Evolutionary conservation across 2,113 vertebrate genomes (phyloP).

Genomic region (Amphilophus citrinellus): DNA sequence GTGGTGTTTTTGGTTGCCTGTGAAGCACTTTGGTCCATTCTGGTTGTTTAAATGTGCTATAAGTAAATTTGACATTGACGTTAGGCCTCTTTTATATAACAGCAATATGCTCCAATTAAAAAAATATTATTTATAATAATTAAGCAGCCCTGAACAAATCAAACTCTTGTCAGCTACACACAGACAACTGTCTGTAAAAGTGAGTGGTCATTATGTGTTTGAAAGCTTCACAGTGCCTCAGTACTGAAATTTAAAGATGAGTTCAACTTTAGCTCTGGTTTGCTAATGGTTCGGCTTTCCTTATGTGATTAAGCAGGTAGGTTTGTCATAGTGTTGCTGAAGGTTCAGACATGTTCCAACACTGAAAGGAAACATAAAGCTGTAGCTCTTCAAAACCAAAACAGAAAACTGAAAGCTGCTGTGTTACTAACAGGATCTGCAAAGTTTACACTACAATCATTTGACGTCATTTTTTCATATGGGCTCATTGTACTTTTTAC

Average conservation of each 20-base stretch:
- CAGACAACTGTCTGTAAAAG: too few species aligned
- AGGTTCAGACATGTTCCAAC: neutral
- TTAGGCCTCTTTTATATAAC: neutral
- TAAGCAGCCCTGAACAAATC: too few species aligned
- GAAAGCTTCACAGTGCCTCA: too few species aligned
- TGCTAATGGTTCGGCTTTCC: neutral
- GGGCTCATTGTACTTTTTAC: neutral
- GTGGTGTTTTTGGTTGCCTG: too few species aligned
- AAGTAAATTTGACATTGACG: too few species aligned
- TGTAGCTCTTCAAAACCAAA: neutral
- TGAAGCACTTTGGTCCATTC: too few species aligned
- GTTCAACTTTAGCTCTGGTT: too few species aligned
- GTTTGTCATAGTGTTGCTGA: neutral
- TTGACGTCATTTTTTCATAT: neutral
- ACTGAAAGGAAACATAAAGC: slow-evolving; percentile 3
- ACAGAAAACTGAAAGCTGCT: rapidly evolving
- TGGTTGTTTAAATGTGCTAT: too few species aligned
- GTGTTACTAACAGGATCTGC: neutral
- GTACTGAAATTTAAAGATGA: neutral
- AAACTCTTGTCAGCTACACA: too few species aligned
- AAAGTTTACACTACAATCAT: neutral
- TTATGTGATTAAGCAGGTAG: neutral
- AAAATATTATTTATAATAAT: too few species aligned
- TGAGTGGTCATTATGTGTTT: too few species aligned
- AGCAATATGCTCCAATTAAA: neutral